Percentiles rank a stretch among this genome's conserved stretches.
Evolutionary conservation across 2,797 vertebrate genomes (phyloP).

Genomic region (Lepus townsendii): DNA sequence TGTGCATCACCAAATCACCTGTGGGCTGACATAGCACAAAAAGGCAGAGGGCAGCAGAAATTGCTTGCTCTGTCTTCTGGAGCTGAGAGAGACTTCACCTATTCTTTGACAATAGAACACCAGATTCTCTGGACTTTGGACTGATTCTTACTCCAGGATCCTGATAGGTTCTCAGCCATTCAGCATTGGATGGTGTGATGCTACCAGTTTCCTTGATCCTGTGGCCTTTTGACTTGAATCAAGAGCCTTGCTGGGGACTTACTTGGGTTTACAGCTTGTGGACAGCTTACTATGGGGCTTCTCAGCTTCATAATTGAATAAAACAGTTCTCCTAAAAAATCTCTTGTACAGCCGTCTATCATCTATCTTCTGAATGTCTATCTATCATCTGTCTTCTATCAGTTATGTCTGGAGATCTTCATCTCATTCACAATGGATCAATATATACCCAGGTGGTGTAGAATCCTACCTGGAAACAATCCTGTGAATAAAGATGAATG

Average conservation of each 20-base stretch:
- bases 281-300: background rate
- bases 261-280: background rate
- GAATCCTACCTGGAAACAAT: slow-evolving; percentile 33
- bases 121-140: background rate
- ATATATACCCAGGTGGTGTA: background rate
- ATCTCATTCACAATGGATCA: background rate
- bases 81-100: background rate
- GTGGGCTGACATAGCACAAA: background rate
- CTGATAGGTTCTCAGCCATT: background rate
- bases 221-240: too few relatives aligned
- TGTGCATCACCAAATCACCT: background rate
- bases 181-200: too few relatives aligned
- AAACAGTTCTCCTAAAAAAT: background rate
- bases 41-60: background rate
- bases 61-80: background rate
- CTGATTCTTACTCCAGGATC: background rate
- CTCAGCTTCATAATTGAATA: background rate
- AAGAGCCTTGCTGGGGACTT: background rate
- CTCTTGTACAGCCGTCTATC: background rate
- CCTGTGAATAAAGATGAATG: background rate
- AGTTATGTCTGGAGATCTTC: background rate
- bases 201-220: too few relatives aligned
- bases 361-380: background rate
- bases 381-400: background rate
- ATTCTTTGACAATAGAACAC: background rate